Conservation (phyloP, 2,797 vertebrate genomes). For the Graptemys geographica region DNA sequence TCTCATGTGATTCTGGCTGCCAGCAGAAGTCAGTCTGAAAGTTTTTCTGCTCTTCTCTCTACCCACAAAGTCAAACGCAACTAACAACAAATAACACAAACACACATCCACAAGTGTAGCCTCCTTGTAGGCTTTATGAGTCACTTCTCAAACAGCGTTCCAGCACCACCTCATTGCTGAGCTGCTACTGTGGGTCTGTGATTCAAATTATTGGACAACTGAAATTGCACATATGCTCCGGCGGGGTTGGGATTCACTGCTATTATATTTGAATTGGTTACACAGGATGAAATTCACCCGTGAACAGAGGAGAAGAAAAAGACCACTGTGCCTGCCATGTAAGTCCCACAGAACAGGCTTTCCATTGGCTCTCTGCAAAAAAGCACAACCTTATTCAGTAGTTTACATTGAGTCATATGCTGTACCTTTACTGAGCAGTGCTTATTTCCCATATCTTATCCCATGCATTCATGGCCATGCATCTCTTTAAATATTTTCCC, state of each 20-base stretch:
- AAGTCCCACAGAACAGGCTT: not conserved
- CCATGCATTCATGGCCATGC: not conserved
- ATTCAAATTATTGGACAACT: not conserved
- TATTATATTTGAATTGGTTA: not conserved
- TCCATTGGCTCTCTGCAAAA: not conserved
- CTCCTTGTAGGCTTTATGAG: not conserved
- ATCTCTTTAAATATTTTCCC: not conserved
- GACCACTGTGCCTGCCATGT: not conserved
- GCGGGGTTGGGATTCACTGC: not conserved
- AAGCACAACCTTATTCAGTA: not conserved
- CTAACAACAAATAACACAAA: not conserved
- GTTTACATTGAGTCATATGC: not conserved
- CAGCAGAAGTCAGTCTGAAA: not conserved
- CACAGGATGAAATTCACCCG: not conserved
- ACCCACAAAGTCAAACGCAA: not conserved
- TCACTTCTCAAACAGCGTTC: not conserved
- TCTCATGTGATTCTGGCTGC: not conserved
- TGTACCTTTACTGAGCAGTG: not conserved
- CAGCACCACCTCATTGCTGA: not conserved
- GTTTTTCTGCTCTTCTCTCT: not conserved
- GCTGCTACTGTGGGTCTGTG: not conserved
- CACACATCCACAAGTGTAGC: not conserved
- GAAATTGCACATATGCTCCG: not conserved
- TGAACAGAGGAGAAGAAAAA: not conserved
- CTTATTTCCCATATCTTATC: not conserved